A percentile compares a stretch with the other conserved stretches of the same genome.
phyloP scores from a whole-genome alignment of 2,888 invertebrate genomes.

The Noctuana brunneofusca region DNA sequence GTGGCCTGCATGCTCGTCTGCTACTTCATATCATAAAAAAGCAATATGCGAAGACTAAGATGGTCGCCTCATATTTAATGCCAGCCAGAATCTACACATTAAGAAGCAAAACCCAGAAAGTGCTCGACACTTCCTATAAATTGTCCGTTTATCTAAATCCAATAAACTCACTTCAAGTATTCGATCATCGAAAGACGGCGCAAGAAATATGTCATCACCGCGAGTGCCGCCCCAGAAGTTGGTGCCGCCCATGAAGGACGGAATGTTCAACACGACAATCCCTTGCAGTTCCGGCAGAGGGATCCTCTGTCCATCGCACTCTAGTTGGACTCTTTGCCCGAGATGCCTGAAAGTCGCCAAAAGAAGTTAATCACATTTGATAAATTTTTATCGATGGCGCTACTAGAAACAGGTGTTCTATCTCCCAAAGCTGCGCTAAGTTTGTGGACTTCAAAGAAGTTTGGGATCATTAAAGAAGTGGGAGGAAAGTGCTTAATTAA shows the following conservation, averaged over 20 bases:
- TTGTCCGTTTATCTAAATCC: too few species aligned
- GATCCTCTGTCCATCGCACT: constrained; percentile 97
- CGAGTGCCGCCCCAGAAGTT: constrained; percentile 99
- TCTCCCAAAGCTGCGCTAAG: too few species aligned
- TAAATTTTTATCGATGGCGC: too few species aligned
- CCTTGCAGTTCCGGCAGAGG: constrained; percentile 97
- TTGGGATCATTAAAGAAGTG: too few species aligned
- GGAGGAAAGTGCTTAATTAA: too few species aligned
- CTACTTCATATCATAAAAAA: constrained; percentile 83
- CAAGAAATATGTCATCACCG: constrained; percentile 94
- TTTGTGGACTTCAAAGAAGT: too few species aligned
- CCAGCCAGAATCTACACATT: too few species aligned
- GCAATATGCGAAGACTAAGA: not conserved
- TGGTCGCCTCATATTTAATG: too few species aligned
- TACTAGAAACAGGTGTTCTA: too few species aligned
- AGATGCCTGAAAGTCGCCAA: constrained; percentile 84
- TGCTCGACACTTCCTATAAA: too few species aligned
- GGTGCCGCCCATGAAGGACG: constrained; percentile 98
- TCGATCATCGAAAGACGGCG: constrained; percentile 97
- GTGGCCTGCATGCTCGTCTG: constrained; percentile 98
- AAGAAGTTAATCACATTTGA: not conserved
- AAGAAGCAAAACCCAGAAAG: too few species aligned
- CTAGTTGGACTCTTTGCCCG: constrained; percentile 96
- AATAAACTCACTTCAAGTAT: constrained; percentile 90
- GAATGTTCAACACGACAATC: constrained; percentile 97